These are phyloP conservation scores for Empis livida DNA, from an alignment of 2,888 invertebrate genomes.

Conservation along the genomic window DNA sequence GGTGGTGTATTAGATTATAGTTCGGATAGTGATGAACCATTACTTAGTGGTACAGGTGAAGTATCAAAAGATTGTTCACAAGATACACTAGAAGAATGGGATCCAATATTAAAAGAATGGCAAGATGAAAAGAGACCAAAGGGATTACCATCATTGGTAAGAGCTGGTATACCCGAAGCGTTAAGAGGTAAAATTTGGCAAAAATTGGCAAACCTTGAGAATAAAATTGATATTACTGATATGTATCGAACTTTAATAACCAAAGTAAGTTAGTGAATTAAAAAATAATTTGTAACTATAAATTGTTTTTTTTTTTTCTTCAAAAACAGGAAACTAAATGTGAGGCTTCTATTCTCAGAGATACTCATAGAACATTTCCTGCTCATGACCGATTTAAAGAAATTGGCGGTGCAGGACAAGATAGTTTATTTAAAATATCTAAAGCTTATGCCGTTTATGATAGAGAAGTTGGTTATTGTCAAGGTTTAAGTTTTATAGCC, in stretches of 20 bases:
- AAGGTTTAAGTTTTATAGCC: constrained; percentile 94
- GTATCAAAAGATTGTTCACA: constrained; percentile 95
- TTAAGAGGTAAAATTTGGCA: constrained; percentile 97
- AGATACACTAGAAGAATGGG: constrained; percentile 86
- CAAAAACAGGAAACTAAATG: constrained; percentile 71
- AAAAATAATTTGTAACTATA: constrained; percentile 1
- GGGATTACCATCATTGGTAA: constrained; percentile 64
- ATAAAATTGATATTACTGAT: constrained; percentile 75
- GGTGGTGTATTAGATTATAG: constrained; percentile 32
- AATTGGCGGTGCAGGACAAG: constrained; percentile 89
- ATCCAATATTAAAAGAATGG: constrained; percentile 67
- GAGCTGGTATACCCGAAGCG: constrained; percentile 88
- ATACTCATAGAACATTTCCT: constrained; percentile 96
- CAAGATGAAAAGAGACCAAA: constrained; percentile 64
- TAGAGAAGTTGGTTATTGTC: constrained; percentile 96
- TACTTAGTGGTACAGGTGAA: constrained; percentile 94
- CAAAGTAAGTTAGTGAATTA: constrained; percentile 47
- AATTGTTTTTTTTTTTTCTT: too few relatives aligned
- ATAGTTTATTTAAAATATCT: constrained; percentile 87
- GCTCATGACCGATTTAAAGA: constrained; percentile 97
- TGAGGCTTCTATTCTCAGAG: constrained; percentile 89
- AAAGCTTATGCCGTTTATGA: constrained; percentile 97
- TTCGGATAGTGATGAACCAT: constrained; percentile 81
- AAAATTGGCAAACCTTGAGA: constrained; percentile 76
- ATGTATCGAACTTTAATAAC: constrained; percentile 84